Percentiles rank a stretch among this genome's conserved stretches.
Conservation (phyloP, 2,113 vertebrate genomes). For the Cephalopterus ornatus region DNA sequence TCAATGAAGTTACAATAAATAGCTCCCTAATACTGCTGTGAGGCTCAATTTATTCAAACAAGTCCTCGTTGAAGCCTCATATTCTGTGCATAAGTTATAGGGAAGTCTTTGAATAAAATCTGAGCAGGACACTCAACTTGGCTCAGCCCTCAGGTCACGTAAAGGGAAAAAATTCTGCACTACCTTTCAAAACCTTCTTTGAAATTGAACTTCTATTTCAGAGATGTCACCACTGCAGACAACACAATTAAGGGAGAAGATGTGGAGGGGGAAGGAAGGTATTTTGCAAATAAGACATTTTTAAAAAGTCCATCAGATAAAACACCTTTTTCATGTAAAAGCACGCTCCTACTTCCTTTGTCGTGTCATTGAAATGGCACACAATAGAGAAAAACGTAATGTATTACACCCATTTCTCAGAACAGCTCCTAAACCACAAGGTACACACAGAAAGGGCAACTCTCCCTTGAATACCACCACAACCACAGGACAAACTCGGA, state of each 20-base stretch:
- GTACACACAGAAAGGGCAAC: not conserved
- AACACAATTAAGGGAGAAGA: not conserved
- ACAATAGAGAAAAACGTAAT: accelerated
- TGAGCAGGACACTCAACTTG: not conserved
- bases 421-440: not conserved
- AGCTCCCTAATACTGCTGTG: not conserved
- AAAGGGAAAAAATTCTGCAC: not conserved
- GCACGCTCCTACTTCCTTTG: not conserved
- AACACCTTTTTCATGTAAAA: not conserved
- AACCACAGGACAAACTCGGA: not conserved
- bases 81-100: not conserved
- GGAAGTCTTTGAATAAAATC: not conserved
- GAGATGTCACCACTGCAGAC: not conserved
- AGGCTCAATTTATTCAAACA: not conserved
- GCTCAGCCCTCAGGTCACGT: not conserved
- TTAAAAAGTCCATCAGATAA: not conserved
- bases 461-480: not conserved
- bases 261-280: not conserved
- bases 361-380: not conserved
- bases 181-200: not conserved
- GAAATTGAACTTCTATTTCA: not conserved
- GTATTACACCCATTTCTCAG: not conserved
- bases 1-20: not conserved
- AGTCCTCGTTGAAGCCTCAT: not conserved
- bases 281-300: not conserved